A percentile compares a stretch with the other conserved stretches of the same genome.
Evolutionary conservation across 2,888 invertebrate species (phyloP).

Genomic region (Parnassius orleans): DNA sequence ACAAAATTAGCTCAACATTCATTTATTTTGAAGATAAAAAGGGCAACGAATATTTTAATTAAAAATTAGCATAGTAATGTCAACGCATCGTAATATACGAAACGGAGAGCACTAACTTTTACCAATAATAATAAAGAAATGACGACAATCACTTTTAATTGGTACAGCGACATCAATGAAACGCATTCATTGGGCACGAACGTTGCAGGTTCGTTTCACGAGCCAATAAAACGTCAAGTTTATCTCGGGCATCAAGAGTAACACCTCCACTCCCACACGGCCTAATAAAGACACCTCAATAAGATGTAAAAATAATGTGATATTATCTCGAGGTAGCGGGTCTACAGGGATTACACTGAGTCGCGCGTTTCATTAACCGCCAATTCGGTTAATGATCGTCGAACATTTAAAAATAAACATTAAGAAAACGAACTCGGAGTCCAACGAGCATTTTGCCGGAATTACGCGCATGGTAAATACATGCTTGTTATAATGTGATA

Average conservation of each 20-base stretch:
- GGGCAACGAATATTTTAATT: background rate
- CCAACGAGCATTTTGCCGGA: constrained; percentile 69
- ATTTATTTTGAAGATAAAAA: too few species aligned
- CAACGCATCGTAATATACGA: background rate
- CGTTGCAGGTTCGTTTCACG: constrained; percentile 35
- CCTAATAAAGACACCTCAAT: constrained; percentile 59
- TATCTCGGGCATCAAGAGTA: constrained; percentile 54
- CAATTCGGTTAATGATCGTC: constrained; percentile 70
- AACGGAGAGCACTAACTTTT: background rate
- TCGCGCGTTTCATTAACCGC: constrained; percentile 64
- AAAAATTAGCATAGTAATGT: background rate
- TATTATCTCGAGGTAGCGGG: constrained; percentile 53
- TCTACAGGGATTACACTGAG: constrained; percentile 54
- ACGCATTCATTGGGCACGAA: constrained; percentile 20
- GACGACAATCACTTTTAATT: constrained; percentile 36
- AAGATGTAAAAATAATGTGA: constrained; percentile 69
- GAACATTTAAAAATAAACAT: constrained; percentile 76
- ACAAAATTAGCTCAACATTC: too few species aligned
- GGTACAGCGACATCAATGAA: constrained; percentile 39
- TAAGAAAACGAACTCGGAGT: constrained; percentile 62
- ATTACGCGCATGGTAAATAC: constrained; percentile 68
- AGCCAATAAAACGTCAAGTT: constrained; percentile 51
- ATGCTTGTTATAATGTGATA: constrained; percentile 44
- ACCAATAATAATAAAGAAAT: constrained; percentile 29
- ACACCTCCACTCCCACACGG: constrained; percentile 61